phyloP scores from a whole-genome alignment of 2,113 vertebrate genomes.

The Alouatta palliata region DNA sequence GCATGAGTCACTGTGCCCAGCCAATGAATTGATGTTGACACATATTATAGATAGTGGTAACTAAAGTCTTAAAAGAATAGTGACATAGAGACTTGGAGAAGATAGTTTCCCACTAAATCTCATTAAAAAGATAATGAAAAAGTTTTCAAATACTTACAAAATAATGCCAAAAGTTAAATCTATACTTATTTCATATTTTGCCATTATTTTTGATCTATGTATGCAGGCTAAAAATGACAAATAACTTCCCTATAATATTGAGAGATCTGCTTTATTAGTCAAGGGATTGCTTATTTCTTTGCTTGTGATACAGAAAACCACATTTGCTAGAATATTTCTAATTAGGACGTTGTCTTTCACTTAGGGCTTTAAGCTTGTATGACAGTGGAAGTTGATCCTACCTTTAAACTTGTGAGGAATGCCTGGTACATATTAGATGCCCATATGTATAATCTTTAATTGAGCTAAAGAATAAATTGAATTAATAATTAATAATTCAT shows the following conservation, averaged over 20 bases:
- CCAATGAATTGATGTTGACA: not conserved
- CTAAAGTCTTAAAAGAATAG: not conserved
- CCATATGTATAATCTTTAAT: not conserved
- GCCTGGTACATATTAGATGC: not conserved
- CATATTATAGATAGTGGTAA: not conserved
- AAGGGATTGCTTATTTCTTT: not conserved
- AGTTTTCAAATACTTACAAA: not conserved
- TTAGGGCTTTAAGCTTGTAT: not conserved
- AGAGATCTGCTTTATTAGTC: not conserved
- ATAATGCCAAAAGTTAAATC: not conserved
- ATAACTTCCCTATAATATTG: not conserved
- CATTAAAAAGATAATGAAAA: not conserved
- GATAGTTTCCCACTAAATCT: not conserved
- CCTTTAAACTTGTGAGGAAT: not conserved
- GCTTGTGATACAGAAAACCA: not conserved
- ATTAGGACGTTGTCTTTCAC: not conserved
- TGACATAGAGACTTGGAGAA: not conserved
- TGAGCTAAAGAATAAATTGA: not conserved
- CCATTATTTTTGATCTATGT: not conserved
- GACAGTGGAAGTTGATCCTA: not conserved
- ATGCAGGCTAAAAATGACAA: not conserved
- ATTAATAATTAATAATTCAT: constrained; percentile 30
- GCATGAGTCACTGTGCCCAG: too few species aligned
- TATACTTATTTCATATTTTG: not conserved
- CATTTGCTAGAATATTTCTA: not conserved